Conservation (phyloP, 2,888 invertebrate genomes). For the Hesperia comma region DNA sequence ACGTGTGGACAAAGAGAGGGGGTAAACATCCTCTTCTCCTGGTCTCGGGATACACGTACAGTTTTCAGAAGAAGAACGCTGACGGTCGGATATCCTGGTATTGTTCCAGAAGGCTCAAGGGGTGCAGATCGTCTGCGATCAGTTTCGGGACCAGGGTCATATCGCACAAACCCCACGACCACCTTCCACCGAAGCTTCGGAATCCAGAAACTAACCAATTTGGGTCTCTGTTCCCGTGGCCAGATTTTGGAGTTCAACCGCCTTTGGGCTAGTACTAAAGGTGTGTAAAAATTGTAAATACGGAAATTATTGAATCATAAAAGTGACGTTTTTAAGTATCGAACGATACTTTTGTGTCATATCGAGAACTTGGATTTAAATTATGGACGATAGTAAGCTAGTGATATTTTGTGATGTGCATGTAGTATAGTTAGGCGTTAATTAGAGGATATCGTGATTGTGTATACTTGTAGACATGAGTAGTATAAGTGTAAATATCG, state of each 20-base stretch:
- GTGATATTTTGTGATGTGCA: slow-evolving; percentile 9
- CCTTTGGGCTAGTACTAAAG: background rate
- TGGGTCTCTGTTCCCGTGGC: background rate
- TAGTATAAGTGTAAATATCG: too few species aligned
- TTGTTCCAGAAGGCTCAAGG: slow-evolving; percentile 73
- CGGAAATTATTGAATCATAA: background rate
- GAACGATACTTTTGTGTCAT: background rate
- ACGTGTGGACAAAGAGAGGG: slow-evolving; percentile 74
- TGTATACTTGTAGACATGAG: too few species aligned
- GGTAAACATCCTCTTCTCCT: slow-evolving; percentile 74
- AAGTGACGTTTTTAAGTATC: background rate
- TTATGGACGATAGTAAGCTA: background rate
- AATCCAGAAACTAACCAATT: background rate
- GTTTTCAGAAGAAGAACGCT: slow-evolving; percentile 74
- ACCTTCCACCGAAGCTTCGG: slow-evolving; percentile 64
- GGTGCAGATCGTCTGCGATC: slow-evolving; percentile 72
- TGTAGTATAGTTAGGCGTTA: background rate
- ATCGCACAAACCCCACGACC: slow-evolving; percentile 66
- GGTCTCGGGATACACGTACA: slow-evolving; percentile 70
- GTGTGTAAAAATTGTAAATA: background rate
- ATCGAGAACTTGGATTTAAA: background rate
- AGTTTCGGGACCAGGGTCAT: slow-evolving; percentile 62
- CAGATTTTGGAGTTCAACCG: background rate
- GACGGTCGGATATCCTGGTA: slow-evolving; percentile 77
- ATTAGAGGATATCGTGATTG: background rate